Evolutionary conservation across 1,140 invertebrate species (phyloP).

Genomic region (Lepidostoma basale): DNA sequence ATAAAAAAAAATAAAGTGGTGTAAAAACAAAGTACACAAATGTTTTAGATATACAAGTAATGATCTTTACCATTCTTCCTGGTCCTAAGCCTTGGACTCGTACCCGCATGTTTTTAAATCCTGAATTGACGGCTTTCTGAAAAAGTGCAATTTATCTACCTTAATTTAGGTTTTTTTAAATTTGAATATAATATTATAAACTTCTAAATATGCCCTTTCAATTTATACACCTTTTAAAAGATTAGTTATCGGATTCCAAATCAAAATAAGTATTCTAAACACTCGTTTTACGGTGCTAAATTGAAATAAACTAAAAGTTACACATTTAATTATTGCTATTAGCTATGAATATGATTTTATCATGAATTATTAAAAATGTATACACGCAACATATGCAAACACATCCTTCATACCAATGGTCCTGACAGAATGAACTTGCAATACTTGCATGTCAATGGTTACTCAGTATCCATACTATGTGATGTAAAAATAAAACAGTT

Average conservation of each 20-base stretch:
- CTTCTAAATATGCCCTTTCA: not conserved
- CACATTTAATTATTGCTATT: too few species aligned
- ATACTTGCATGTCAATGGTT: too few species aligned
- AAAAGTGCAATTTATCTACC: slow-evolving; percentile 43
- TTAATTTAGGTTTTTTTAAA: not conserved
- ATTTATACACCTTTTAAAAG: not conserved
- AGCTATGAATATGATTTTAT: too few species aligned
- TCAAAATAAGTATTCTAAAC: not conserved
- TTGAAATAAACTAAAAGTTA: too few species aligned
- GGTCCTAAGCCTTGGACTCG: slow-evolving; percentile 82
- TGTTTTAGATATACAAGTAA: not conserved
- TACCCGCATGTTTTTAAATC: slow-evolving; percentile 76
- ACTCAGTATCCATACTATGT: too few species aligned
- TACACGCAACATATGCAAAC: too few species aligned
- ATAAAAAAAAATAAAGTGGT: not conserved
- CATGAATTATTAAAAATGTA: too few species aligned
- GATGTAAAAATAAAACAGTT: too few species aligned
- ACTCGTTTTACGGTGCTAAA: too few species aligned
- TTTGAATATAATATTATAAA: not conserved
- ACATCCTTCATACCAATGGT: too few species aligned
- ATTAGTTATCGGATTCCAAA: not conserved
- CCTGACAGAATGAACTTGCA: too few species aligned
- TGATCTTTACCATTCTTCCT: slow-evolving; percentile 78
- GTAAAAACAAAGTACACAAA: not conserved
- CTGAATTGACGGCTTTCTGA: slow-evolving; percentile 75